Conservation (phyloP, 2,888 invertebrate genomes). For the Subacronicta megacephala region DNA sequence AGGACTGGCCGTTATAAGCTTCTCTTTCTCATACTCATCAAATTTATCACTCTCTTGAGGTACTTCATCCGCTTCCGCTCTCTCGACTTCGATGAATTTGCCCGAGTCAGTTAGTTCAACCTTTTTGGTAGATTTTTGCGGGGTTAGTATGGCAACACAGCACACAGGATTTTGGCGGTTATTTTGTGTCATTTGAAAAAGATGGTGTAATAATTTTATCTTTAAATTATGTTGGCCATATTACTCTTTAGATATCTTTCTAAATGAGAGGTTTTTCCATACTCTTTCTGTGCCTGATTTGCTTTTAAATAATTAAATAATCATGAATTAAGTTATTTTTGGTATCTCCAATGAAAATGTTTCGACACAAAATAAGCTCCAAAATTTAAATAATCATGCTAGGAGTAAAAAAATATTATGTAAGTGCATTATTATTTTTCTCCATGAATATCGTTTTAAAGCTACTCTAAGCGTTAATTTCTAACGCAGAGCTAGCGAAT, state of each 20-base stretch:
- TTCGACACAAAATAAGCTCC: slow-evolving; percentile 50
- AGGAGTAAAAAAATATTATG: slow-evolving; percentile 30
- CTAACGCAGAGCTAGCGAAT: slow-evolving; percentile 33
- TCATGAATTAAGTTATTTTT: too few relatives aligned
- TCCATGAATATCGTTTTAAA: slow-evolving; percentile 7
- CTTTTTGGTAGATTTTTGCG: slow-evolving; percentile 74
- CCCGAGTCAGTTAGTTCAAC: slow-evolving; percentile 87
- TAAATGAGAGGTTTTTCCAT: too few relatives aligned
- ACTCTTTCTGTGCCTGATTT: neutral
- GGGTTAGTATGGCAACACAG: slow-evolving; percentile 81
- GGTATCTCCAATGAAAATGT: too few relatives aligned
- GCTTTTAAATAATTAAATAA: too few relatives aligned
- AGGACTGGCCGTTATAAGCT: slow-evolving; percentile 69
- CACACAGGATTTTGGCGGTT: slow-evolving; percentile 62
- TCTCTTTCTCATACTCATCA: slow-evolving; percentile 56
- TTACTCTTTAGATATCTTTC: too few relatives aligned
- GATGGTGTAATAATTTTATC: too few relatives aligned
- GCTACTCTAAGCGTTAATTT: slow-evolving; percentile 37
- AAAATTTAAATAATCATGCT: slow-evolving; percentile 51
- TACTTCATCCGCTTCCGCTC: slow-evolving; percentile 63
- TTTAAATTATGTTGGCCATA: too few relatives aligned
- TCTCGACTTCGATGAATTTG: slow-evolving; percentile 88
- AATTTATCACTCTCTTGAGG: slow-evolving; percentile 57
- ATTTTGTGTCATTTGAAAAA: slow-evolving; percentile 38
- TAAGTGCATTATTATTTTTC: slow-evolving; percentile 29